Evolutionary conservation across 2,888 invertebrate species (phyloP).

Genomic region (Fissipunctia ypsillon): DNA sequence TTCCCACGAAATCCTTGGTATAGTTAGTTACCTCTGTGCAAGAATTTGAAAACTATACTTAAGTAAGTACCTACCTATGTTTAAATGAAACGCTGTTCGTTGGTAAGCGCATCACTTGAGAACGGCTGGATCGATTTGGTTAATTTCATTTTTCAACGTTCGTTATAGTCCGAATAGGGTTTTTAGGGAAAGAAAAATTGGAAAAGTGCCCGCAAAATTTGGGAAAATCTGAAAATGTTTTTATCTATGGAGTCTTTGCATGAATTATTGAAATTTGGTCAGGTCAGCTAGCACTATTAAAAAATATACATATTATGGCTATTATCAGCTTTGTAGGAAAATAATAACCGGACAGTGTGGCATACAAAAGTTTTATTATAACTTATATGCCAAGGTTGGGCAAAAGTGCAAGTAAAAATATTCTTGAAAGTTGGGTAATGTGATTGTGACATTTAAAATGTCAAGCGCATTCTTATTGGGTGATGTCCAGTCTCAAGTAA

Average conservation of each 20-base stretch:
- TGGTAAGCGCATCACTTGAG: not conserved
- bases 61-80: not conserved
- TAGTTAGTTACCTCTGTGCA: conserved; percentile 77
- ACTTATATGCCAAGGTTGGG: conserved; percentile 44
- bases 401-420: conserved; percentile 10
- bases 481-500: conserved; percentile 9
- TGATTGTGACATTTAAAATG: conserved; percentile 37
- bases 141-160: not conserved
- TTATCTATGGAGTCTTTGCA: too few species aligned
- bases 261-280: not conserved
- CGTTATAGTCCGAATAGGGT: not conserved
- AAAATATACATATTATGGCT: not conserved
- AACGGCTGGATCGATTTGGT: not conserved
- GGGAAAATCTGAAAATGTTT: not conserved
- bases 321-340: not conserved
- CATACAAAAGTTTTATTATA: conserved; percentile 2
- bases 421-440: conserved; percentile 32
- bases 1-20: conserved; percentile 57
- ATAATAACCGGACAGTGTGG: not conserved
- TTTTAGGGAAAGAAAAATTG: not conserved
- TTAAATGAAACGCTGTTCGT: not conserved
- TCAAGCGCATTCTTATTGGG: conserved; percentile 32
- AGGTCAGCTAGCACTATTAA: not conserved
- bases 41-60: not conserved
- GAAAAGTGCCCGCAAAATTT: too few species aligned